Conservation (phyloP, 2,797 vertebrate genomes). For the Leptatherina wallacei region DNA sequence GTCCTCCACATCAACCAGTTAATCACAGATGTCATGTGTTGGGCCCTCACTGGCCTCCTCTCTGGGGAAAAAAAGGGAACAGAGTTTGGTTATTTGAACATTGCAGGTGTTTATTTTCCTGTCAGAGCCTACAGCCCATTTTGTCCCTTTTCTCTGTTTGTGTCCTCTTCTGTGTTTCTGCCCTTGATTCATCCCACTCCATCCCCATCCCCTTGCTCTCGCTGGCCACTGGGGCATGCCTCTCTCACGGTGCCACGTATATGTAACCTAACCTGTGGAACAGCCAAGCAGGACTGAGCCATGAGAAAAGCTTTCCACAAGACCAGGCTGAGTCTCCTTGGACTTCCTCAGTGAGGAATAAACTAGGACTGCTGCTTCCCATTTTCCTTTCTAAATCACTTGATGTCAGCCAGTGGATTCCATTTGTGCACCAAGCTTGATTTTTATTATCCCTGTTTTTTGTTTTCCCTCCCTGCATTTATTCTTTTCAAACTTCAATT, state of each 20-base stretch:
- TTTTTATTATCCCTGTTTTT: constrained; percentile 1
- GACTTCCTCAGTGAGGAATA: constrained; percentile 42
- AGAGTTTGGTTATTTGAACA: constrained; percentile 30
- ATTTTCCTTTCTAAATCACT: constrained; percentile 24
- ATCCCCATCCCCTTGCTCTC: constrained; percentile 11
- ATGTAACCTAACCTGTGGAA: constrained; percentile 69
- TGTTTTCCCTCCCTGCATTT: not conserved
- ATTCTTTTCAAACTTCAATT: not conserved
- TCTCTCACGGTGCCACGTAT: constrained; percentile 63
- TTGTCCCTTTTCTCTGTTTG: constrained; percentile 53
- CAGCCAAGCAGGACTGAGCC: constrained; percentile 49
- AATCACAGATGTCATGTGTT: constrained; percentile 29
- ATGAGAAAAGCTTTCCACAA: constrained; percentile 54
- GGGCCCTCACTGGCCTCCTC: constrained; percentile 1
- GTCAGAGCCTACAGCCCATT: constrained; percentile 57
- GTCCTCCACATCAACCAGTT: constrained; percentile 18
- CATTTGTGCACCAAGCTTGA: constrained; percentile 10
- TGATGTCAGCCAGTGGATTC: not conserved
- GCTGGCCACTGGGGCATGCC: constrained; percentile 46
- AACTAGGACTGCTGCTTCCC: constrained; percentile 18
- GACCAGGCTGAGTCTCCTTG: constrained; percentile 40
- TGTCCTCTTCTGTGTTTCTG: constrained; percentile 40
- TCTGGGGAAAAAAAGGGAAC: not conserved
- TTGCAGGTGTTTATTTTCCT: constrained; percentile 63
- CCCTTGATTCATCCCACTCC: constrained; percentile 23